phyloP scores from a whole-genome alignment of 2,888 invertebrate genomes.

The Orthonevra nobilis region DNA sequence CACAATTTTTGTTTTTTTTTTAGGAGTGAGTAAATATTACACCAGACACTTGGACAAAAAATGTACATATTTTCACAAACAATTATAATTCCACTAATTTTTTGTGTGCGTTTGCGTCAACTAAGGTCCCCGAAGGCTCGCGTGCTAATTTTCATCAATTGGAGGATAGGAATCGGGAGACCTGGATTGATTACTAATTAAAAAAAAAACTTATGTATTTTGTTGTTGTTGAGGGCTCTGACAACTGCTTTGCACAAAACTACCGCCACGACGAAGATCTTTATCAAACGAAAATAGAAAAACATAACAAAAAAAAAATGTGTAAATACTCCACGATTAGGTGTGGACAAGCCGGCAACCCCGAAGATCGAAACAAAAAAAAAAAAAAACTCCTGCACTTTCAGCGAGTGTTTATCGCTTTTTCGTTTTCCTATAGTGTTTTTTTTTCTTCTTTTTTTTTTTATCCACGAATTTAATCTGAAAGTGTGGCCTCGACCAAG shows the following conservation, averaged over 20 bases:
- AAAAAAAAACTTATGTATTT: constrained; percentile 4
- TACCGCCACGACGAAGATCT: constrained; percentile 39
- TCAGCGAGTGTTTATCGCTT: constrained; percentile 31
- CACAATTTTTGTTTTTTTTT: neutral
- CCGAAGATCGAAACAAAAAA: neutral
- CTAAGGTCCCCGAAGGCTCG: constrained; percentile 24
- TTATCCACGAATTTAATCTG: constrained; percentile 7
- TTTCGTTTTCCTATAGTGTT: constrained; percentile 8
- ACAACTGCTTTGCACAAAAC: neutral
- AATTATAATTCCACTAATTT: neutral
- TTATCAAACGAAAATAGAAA: constrained; percentile 58
- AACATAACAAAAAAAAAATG: constrained; percentile 12
- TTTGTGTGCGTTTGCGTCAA: too few species aligned
- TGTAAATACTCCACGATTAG: constrained; percentile 27
- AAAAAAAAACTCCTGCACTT: constrained; percentile 17
- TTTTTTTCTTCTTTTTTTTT: neutral
- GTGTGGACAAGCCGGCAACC: constrained; percentile 4
- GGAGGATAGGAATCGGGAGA: too few species aligned
- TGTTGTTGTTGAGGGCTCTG: neutral
- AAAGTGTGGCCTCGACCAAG: constrained; percentile 9
- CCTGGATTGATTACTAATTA: neutral
- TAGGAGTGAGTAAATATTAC: too few species aligned
- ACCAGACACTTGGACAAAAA: too few species aligned
- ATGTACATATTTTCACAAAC: too few species aligned
- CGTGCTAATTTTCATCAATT: constrained; percentile 19